Evolutionary conservation across 2,797 vertebrate species (phyloP).

Genomic region (Tauraco hartlaubi): DNA sequence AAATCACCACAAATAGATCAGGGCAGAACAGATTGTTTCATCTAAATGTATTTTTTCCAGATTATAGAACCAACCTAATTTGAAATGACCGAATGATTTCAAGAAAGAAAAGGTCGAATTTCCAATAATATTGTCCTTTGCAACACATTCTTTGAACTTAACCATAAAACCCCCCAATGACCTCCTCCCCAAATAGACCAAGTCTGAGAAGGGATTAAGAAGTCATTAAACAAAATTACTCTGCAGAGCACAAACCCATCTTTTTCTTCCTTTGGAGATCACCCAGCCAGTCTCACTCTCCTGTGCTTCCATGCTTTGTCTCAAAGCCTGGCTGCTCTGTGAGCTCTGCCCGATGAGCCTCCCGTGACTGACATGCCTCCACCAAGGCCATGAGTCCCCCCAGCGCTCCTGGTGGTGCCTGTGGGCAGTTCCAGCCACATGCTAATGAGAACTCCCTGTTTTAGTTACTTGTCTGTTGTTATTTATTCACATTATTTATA

Average conservation of each 20-base stretch:
- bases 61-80: background rate
- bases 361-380: background rate
- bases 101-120: background rate
- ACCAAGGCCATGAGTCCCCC: rapidly evolving
- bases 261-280: background rate
- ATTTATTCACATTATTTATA: background rate
- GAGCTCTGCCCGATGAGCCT: background rate
- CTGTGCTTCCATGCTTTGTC: background rate
- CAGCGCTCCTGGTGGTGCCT: rapidly evolving
- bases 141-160: background rate
- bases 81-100: background rate
- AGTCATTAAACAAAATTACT: background rate
- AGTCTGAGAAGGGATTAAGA: background rate
- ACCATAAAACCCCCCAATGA: background rate
- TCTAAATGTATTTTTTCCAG: background rate
- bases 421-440: background rate
- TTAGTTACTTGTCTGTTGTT: background rate
- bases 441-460: background rate
- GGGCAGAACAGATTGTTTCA: background rate
- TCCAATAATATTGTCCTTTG: background rate
- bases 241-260: background rate
- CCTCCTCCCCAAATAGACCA: background rate
- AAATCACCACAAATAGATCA: background rate
- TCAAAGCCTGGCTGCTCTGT: rapidly evolving
- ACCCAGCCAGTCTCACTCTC: background rate